Evolutionary conservation across 2,888 invertebrate species (phyloP), one percentile per base, ranked within the genome.

Genomic region (Rutpela maculata): DNA sequence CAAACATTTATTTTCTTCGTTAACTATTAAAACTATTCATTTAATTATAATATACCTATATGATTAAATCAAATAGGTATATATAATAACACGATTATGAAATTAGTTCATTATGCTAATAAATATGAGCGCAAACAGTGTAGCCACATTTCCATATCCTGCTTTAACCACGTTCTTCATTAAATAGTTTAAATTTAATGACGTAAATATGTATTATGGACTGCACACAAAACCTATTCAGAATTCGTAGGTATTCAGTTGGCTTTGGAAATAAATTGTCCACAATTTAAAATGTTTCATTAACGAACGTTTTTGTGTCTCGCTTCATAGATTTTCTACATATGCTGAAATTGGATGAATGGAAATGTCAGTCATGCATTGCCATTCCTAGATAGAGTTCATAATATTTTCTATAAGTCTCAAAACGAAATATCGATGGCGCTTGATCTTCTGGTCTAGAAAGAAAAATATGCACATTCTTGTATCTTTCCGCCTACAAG

Each of bases 291-390:
- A 65, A 65, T 17, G 59, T 59, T 35, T 65, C 65, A 65, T 67
- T 26, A 56, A 56, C 26, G 26, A 56, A 12, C 17, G 31, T 55
- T 67, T 38, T 22, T 55, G 55, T n/a, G 22, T 17, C 10, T 26
- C 67, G 55, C 26, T 67, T 67, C n/a, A 67, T 55, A 26, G 50
- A 67, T 56, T 67, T 67, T 67, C 67, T 7, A 43, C 43, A 55
- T 55, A 67, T 67, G 67, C 26, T 18, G 56, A 55, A 67, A 67
- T 67, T 56, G 67, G 67, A 67, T 56, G 17, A 67, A 67, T 67
- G 17, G 67, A 17, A 26, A 67, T n/a, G 67, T 67, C 55, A 67
- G 56, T 67, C 56, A 56, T 67, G 56, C n/a, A 26, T 56, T 22
- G 55, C 26, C 17, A 56, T 56, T 55, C 26, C 56, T 26, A 17